Percentiles rank a stretch among this genome's conserved stretches.
Conservation (phyloP, 92 coral and sea anemone species). For the Isaurus tuberculatus region DNA sequence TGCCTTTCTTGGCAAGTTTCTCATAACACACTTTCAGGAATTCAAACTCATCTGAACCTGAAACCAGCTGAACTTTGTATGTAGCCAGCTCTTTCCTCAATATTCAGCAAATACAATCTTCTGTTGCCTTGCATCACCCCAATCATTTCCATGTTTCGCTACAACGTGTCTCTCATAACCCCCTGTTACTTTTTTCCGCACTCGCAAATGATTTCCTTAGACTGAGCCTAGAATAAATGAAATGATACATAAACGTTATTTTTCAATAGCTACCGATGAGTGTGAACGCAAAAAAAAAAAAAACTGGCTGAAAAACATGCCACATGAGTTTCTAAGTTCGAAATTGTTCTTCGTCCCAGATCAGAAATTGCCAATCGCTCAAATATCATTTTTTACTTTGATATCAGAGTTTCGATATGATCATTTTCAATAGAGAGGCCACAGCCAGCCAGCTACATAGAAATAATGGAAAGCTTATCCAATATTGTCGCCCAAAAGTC, state of each 20-base stretch:
- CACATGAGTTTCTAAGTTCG: slow-evolving; percentile 19
- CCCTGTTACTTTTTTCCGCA: slow-evolving; percentile 58
- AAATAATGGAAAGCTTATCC: slow-evolving; percentile 22
- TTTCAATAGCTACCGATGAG: slow-evolving; percentile 15
- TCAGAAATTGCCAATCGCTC: neutral
- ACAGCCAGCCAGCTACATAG: slow-evolving; percentile 16
- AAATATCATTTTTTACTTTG: neutral
- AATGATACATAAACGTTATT: slow-evolving; percentile 44
- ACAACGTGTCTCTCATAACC: slow-evolving; percentile 61
- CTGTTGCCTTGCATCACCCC: slow-evolving; percentile 37
- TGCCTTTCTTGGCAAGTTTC: slow-evolving; percentile 47
- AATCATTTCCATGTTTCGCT: slow-evolving; percentile 56
- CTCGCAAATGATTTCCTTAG: slow-evolving; percentile 45
- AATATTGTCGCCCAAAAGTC: slow-evolving; percentile 5
- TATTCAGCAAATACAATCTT: slow-evolving; percentile 21
- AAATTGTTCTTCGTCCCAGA: slow-evolving; percentile 22
- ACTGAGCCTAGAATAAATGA: slow-evolving; percentile 44
- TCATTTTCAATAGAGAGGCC: slow-evolving; percentile 20
- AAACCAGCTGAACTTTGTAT: slow-evolving; percentile 31
- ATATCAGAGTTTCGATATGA: slow-evolving; percentile 11
- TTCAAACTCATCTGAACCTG: slow-evolving; percentile 59
- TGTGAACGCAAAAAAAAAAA: no score
- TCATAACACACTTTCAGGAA: slow-evolving; percentile 55
- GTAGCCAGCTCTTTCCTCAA: slow-evolving; percentile 45
- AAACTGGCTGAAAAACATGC: neutral